These are phyloP conservation scores for Vombatus ursinus DNA, from an alignment of 2,113 vertebrate genomes.

Conservation along the genomic window DNA sequence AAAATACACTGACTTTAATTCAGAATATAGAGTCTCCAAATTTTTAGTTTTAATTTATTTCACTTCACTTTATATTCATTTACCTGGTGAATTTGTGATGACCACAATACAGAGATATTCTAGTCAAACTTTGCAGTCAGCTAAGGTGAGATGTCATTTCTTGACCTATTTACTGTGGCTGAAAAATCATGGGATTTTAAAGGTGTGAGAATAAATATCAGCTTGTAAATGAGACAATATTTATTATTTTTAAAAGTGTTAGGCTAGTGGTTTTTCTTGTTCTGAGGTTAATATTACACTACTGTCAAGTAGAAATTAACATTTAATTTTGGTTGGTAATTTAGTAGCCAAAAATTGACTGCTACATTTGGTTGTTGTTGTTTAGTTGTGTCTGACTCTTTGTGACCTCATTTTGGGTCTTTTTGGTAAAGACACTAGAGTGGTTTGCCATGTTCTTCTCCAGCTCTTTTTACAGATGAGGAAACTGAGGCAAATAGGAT, in stretches of 20 bases:
- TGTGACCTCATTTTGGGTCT: neutral
- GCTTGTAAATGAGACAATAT: constrained; percentile 73
- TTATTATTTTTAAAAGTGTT: constrained; percentile 63
- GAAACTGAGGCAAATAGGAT: neutral
- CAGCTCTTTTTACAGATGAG: neutral
- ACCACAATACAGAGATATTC: constrained; percentile 46
- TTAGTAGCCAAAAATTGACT: neutral
- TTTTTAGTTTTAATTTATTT: neutral
- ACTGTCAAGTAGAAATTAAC: constrained; percentile 27
- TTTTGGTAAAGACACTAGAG: neutral
- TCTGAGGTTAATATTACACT: constrained; percentile 25
- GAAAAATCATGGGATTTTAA: constrained; percentile 62
- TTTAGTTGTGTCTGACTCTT: neutral
- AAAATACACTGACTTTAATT: neutral
- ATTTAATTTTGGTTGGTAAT: constrained; percentile 26
- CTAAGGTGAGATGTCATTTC: constrained; percentile 36
- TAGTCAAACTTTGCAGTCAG: constrained; percentile 59
- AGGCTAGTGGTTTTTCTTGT: constrained; percentile 58
- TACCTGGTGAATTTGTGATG: constrained; percentile 44
- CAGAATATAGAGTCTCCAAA: neutral
- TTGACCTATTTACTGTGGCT: constrained; percentile 61
- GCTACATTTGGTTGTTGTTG: neutral
- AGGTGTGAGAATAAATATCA: constrained; percentile 71
- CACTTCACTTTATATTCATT: neutral
- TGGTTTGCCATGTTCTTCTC: neutral